These are phyloP conservation scores for Antheraea yamamai DNA, from an alignment of 2,888 invertebrate species.

Conservation along the genomic window DNA sequence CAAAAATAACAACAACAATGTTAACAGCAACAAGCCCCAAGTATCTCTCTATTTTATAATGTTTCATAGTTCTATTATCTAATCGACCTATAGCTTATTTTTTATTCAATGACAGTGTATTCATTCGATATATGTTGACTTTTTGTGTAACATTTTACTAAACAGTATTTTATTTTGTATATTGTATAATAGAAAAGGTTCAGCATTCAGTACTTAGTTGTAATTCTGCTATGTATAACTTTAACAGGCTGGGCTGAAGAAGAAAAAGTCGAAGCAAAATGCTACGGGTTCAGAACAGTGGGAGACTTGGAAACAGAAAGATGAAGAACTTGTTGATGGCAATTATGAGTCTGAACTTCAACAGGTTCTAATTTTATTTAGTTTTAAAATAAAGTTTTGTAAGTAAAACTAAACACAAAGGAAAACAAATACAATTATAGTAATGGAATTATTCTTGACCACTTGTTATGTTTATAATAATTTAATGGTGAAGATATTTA, in stretches of 20 bases:
- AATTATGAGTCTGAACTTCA: slow-evolving; percentile 81
- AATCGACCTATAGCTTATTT: neutral
- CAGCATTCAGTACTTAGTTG: neutral
- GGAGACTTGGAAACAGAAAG: slow-evolving; percentile 89
- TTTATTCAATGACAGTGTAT: too few relatives aligned
- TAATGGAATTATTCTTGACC: too few relatives aligned
- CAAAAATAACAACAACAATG: slow-evolving; percentile 39
- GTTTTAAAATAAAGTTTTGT: neutral
- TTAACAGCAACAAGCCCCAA: slow-evolving; percentile 52
- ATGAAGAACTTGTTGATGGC: slow-evolving; percentile 85
- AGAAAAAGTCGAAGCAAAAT: slow-evolving; percentile 74
- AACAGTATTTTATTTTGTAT: neutral
- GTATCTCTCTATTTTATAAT: slow-evolving; percentile 27
- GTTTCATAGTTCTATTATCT: neutral
- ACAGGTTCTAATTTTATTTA: slow-evolving; percentile 72
- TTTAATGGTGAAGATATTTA: neutral
- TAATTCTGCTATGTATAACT: neutral
- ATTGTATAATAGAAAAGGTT: neutral
- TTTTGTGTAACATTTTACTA: too few relatives aligned
- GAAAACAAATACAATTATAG: neutral
- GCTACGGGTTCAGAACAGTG: slow-evolving; percentile 81
- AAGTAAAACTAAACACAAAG: neutral
- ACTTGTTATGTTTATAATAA: too few relatives aligned
- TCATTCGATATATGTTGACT: too few relatives aligned
- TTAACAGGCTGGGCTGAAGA: slow-evolving; percentile 52